Percentiles rank a stretch among this genome's conserved stretches.
Evolutionary conservation across 2,888 invertebrate species (phyloP).

Genomic region (Glyphotaelius pellucidus): DNA sequence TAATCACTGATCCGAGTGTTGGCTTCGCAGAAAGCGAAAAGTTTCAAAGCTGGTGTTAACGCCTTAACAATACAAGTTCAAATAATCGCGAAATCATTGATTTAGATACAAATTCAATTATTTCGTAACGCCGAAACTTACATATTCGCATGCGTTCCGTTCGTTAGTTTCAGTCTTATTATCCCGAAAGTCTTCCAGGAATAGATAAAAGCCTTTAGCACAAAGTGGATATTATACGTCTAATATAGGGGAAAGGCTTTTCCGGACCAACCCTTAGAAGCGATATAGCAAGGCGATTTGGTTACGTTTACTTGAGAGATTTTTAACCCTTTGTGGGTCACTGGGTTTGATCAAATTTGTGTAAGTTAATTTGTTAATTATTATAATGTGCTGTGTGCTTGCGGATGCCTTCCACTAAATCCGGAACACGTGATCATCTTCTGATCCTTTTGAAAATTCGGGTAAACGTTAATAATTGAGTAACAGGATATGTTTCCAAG

Average conservation of each 20-base stretch:
- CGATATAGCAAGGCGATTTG: slow-evolving; percentile 31
- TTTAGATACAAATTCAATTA: slow-evolving; percentile 13
- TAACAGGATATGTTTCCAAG: neutral
- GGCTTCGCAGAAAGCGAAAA: neutral
- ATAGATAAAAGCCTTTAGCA: slow-evolving; percentile 29
- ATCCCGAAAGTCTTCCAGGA: slow-evolving; percentile 30
- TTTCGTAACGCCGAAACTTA: slow-evolving; percentile 19
- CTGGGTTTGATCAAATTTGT: neutral
- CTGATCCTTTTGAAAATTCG: neutral
- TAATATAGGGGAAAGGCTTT: neutral
- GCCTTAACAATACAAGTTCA: neutral
- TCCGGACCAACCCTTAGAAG: slow-evolving; percentile 9
- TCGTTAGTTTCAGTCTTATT: slow-evolving; percentile 33
- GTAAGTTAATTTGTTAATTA: neutral
- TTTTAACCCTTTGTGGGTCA: neutral
- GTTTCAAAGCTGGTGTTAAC: neutral
- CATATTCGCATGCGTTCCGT: neutral
- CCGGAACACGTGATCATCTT: neutral
- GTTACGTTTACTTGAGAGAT: slow-evolving; percentile 39
- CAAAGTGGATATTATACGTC: slow-evolving; percentile 12
- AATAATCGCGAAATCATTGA: slow-evolving; percentile 22
- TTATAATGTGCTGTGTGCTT: neutral
- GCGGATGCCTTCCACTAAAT: neutral
- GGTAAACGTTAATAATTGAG: neutral
- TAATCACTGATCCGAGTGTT: neutral